phyloP scores from a whole-genome alignment of 2,797 vertebrate species.

The Ciconia nigra region DNA sequence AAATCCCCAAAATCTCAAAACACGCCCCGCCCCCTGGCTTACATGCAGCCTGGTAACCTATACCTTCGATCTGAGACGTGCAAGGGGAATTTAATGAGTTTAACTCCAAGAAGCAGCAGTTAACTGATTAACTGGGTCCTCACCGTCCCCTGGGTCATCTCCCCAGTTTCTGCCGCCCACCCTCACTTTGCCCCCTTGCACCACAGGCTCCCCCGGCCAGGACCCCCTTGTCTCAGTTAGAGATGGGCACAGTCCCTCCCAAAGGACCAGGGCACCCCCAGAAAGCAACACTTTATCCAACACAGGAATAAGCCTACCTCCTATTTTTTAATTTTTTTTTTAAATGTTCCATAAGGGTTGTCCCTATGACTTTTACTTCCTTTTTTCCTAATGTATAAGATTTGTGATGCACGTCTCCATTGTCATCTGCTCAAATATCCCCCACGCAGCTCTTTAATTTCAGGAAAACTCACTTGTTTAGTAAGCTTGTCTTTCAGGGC shows the following conservation, averaged over 20 bases:
- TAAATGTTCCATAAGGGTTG: not conserved
- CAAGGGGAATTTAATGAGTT: not conserved
- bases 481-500: not conserved
- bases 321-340: not conserved
- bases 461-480: not conserved
- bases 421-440: not conserved
- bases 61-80: not conserved
- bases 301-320: not conserved
- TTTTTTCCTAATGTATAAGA: not conserved
- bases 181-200: not conserved
- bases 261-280: not conserved
- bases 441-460: not conserved
- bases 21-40: rapidly evolving
- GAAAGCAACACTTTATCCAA: not conserved
- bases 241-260: not conserved
- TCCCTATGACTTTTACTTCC: not conserved
- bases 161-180: not conserved
- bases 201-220: not conserved
- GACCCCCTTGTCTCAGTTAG: rapidly evolving
- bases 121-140: not conserved
- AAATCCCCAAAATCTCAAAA: not conserved
- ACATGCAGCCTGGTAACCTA: not conserved
- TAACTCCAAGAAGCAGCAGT: not conserved
- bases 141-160: not conserved
- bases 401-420: not conserved